Evolutionary conservation across 2,113 vertebrate species (phyloP).

Genomic region (Ceyx margarethae): DNA sequence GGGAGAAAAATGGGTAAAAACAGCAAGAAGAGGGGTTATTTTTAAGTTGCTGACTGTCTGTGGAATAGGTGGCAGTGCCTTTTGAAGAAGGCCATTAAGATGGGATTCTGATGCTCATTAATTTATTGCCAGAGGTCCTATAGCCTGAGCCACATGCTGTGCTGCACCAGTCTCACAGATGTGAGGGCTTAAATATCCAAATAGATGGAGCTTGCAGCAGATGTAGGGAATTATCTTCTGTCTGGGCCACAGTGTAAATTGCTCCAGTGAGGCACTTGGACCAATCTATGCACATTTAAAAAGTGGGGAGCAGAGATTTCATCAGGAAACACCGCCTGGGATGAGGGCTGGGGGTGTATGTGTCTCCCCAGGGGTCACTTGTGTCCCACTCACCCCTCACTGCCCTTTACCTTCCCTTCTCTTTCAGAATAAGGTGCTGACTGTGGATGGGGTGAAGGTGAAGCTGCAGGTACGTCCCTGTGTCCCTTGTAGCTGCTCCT

Average conservation of each 20-base stretch:
- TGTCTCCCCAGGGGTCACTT: not conserved
- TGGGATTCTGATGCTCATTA: not conserved
- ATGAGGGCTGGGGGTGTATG: not conserved
- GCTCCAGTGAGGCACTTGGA: not conserved
- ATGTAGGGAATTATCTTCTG: not conserved
- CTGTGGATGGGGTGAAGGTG: constrained; percentile 89
- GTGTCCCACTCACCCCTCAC: fast-evolving
- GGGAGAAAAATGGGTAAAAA: not conserved
- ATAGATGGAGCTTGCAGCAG: not conserved
- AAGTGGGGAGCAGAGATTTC: not conserved
- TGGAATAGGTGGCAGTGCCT: not conserved
- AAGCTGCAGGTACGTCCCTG: constrained; percentile 85
- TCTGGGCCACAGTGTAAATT: fast-evolving
- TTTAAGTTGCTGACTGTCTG: not conserved
- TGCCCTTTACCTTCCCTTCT: not conserved
- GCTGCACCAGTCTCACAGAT: not conserved
- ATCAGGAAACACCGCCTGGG: not conserved
- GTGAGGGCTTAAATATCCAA: not conserved
- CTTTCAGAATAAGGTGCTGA: constrained; percentile 93
- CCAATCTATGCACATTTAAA: fast-evolving
- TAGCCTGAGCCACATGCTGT: fast-evolving
- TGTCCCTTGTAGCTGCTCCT: not conserved
- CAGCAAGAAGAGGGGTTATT: not conserved
- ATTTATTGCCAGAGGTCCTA: not conserved
- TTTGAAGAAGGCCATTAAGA: not conserved